These are phyloP conservation scores for Serilophus lunatus DNA, from an alignment of 2,113 vertebrate genomes.

Conservation along the genomic window DNA sequence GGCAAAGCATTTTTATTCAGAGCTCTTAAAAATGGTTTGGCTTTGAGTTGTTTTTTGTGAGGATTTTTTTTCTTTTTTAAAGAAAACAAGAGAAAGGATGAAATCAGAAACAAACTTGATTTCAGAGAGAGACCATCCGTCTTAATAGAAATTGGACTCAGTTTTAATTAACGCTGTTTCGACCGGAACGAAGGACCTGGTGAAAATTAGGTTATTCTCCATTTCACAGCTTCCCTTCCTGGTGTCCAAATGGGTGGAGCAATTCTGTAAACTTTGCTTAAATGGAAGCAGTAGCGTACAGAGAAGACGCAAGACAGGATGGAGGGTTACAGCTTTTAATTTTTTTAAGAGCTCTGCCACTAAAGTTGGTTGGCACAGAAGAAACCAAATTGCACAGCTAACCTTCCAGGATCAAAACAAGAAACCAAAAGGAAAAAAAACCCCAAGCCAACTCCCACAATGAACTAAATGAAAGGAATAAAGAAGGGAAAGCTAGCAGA, in stretches of 20 bases:
- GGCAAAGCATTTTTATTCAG: slow-evolving; percentile 63
- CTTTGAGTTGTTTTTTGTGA: background rate
- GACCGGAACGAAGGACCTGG: background rate
- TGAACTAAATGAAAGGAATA: slow-evolving; percentile 66
- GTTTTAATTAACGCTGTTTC: slow-evolving; percentile 7
- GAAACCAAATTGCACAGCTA: slow-evolving; percentile 69
- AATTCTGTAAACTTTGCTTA: slow-evolving; percentile 45
- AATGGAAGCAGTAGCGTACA: slow-evolving; percentile 13
- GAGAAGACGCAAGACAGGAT: background rate
- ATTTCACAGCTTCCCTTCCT: slow-evolving; percentile 30
- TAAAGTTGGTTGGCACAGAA: slow-evolving; percentile 63
- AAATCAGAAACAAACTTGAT: slow-evolving; percentile 41
- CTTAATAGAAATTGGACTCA: slow-evolving; percentile 20
- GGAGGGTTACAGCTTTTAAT: background rate
- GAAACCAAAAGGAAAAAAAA: slow-evolving; percentile 38
- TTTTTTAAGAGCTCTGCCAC: slow-evolving; percentile 73
- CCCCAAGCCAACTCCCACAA: slow-evolving; percentile 55
- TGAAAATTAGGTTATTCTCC: slow-evolving; percentile 30
- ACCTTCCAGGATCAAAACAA: slow-evolving; percentile 67
- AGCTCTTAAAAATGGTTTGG: slow-evolving; percentile 69
- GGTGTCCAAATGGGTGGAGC: background rate
- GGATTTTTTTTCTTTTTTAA: background rate
- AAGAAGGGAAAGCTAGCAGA: slow-evolving; percentile 69
- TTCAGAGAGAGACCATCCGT: slow-evolving; percentile 25
- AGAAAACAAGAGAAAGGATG: slow-evolving; percentile 6